Conservation (phyloP, 2,113 vertebrate species). For the Anolis sagrei region DNA sequence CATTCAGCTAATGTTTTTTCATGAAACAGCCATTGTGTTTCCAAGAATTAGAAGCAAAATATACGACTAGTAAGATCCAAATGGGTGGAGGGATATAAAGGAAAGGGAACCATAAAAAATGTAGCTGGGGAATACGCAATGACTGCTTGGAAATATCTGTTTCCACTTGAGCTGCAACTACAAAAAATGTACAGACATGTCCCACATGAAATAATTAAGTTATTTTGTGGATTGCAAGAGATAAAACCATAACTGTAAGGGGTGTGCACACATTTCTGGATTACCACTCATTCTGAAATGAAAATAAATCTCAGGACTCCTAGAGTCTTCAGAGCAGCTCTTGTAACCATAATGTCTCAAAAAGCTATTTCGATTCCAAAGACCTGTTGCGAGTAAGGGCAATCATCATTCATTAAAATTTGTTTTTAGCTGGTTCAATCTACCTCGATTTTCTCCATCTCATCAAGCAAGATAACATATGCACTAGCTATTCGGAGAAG, state of each 20-base stretch:
- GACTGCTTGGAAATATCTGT: background rate
- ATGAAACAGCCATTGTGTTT: background rate
- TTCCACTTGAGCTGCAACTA: constrained; percentile 17
- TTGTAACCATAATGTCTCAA: constrained; percentile 20
- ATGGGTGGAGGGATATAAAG: background rate
- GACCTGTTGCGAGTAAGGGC: constrained; percentile 49
- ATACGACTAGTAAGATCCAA: background rate
- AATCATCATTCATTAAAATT: constrained; percentile 64
- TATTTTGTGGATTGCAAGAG: constrained; percentile 1
- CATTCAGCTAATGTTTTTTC: background rate
- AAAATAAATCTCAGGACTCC: constrained; percentile 35
- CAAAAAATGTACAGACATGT: background rate
- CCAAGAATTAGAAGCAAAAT: background rate
- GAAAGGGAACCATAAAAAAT: background rate
- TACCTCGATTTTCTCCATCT: constrained; percentile 48
- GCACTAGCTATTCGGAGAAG: constrained; percentile 47
- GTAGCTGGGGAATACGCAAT: rapidly evolving
- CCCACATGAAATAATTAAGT: background rate
- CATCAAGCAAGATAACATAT: constrained; percentile 53
- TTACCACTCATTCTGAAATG: constrained; percentile 33
- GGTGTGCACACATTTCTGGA: constrained; percentile 23
- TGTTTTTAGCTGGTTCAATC: constrained; percentile 47
- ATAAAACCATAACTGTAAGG: constrained; percentile 39
- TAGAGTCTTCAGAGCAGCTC: constrained; percentile 33
- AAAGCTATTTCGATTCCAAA: constrained; percentile 54